Percentiles rank a stretch among this genome's conserved stretches.
Evolutionary conservation across 1,140 invertebrate species (phyloP).

Genomic region (Tetramorium parvispinum): DNA sequence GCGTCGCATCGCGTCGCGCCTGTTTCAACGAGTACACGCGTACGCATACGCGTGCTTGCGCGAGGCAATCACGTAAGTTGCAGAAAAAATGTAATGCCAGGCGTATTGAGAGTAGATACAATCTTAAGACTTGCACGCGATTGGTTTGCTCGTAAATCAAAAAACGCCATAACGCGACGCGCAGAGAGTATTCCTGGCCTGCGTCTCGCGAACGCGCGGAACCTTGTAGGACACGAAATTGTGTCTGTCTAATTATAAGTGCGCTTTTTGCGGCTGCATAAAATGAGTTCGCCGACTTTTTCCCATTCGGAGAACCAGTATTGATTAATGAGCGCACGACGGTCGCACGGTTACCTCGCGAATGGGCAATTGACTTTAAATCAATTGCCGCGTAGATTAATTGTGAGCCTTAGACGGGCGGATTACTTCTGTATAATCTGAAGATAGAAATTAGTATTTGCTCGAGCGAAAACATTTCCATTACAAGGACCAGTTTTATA

Average conservation of each 20-base stretch:
- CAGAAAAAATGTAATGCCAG: constrained; percentile 56
- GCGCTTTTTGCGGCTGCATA: constrained; percentile 33
- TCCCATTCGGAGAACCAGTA: constrained; percentile 15
- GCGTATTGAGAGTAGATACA: constrained; percentile 60
- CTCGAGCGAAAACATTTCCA: not conserved
- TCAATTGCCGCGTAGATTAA: constrained; percentile 37
- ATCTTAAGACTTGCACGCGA: constrained; percentile 64
- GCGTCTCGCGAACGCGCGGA: constrained; percentile 20
- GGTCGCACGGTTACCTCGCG: constrained; percentile 49
- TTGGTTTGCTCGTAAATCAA: constrained; percentile 57
- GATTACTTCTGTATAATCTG: not conserved
- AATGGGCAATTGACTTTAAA: constrained; percentile 57
- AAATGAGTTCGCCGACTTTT: constrained; percentile 32
- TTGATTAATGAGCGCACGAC: constrained; percentile 46
- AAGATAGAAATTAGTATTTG: not conserved
- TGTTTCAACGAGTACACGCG: not conserved
- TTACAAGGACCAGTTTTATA: not conserved
- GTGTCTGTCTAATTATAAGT: constrained; percentile 68
- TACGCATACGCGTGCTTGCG: constrained; percentile 19
- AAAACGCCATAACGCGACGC: constrained; percentile 18
- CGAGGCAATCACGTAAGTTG: constrained; percentile 43
- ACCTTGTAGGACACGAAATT: constrained; percentile 52
- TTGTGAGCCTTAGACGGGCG: constrained; percentile 9
- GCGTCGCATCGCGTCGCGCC: not conserved
- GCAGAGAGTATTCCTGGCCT: constrained; percentile 19